Percentiles rank a stretch among this genome's conserved stretches.
Evolutionary conservation across 2,888 invertebrate genomes (phyloP).

Genomic region (Azorinus chamasolen): DNA sequence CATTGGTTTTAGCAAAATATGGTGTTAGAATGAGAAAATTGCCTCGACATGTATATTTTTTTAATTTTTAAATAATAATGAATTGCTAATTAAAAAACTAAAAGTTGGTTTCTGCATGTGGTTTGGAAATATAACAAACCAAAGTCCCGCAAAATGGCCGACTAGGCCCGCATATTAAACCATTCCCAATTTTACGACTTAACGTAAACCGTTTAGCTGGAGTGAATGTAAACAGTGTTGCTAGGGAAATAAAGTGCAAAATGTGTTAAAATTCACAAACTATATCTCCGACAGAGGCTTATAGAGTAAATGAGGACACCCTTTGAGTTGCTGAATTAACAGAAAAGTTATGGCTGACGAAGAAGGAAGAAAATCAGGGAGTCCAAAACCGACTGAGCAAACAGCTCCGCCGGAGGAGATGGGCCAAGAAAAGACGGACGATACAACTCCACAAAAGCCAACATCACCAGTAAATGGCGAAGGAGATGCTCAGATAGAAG

Average conservation of each 20-base stretch:
- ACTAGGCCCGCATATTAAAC: no score
- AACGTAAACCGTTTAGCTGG: not conserved
- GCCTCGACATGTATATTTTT: no score
- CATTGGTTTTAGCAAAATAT: no score
- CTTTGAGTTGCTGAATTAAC: not conserved
- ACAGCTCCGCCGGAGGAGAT: slow-evolving; percentile 3
- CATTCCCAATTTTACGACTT: slow-evolving; percentile 9
- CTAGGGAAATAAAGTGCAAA: slow-evolving; percentile 46
- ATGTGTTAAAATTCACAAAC: slow-evolving; percentile 17
- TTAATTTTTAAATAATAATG: no score
- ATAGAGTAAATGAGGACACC: not conserved
- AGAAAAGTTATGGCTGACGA: slow-evolving; percentile 64
- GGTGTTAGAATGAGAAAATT: no score
- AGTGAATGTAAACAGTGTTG: slow-evolving; percentile 67
- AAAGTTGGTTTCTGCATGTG: no score
- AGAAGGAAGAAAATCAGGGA: slow-evolving; percentile 42
- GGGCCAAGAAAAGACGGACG: not conserved
- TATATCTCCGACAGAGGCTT: not conserved
- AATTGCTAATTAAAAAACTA: no score
- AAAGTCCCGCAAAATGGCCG: no score
- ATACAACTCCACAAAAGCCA: slow-evolving; percentile 2
- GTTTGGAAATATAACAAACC: no score
- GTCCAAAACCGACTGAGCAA: slow-evolving; percentile 30
- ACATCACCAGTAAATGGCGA: slow-evolving; percentile 19
- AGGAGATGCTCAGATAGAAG: slow-evolving; percentile 13